Evolutionary conservation across 2,888 invertebrate species (phyloP), one percentile per base, ranked within the genome.

Genomic region (Lamproptera curius): DNA sequence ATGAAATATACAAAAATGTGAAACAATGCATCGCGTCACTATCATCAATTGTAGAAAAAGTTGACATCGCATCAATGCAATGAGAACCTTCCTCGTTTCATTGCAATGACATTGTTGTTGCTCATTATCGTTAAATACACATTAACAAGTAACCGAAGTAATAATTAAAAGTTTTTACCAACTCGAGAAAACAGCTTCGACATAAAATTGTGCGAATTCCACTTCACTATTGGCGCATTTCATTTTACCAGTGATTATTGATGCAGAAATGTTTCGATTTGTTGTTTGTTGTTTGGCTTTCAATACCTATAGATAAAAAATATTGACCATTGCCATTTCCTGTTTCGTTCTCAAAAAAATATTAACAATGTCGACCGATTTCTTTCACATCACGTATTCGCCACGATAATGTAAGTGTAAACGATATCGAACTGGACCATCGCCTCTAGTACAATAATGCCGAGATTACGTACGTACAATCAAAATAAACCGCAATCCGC

Each of bases 401-500:
- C 26, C 3, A 34, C 6, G 16, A 46, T 37, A 20, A 45, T 50
- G 36, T 16, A 23, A 16, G 41, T 42, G 39, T 37, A 42, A 39
- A 39, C 33, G 42, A 35, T 17, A 11, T 35, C 20, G 20, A 28
- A 23, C 31, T 8, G 33, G 28, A 41, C 15, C 16, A 42, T 26
- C 44, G 46, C 16, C 62, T 58, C 54, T 61, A 54, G 36, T 63
- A 70, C 71, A 76, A 73, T 73, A 35, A 40, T 67, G 65, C 68
- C 61, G 61, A 59, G 62, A 70, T 73, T 67, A 70, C 61, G 67
- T 67, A 70, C 61, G 67, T 57, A 71, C 69, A 39, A 49, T 49
- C 43, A 73, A 74, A 60, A 67, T 59, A 60, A 70, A 77, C 76
- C 76, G 69, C 78, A 79, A 64, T 64, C 63, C 60, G 59, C 62